phyloP scores from a whole-genome alignment of 2,888 invertebrate species.

The Leucoma salicis region DNA sequence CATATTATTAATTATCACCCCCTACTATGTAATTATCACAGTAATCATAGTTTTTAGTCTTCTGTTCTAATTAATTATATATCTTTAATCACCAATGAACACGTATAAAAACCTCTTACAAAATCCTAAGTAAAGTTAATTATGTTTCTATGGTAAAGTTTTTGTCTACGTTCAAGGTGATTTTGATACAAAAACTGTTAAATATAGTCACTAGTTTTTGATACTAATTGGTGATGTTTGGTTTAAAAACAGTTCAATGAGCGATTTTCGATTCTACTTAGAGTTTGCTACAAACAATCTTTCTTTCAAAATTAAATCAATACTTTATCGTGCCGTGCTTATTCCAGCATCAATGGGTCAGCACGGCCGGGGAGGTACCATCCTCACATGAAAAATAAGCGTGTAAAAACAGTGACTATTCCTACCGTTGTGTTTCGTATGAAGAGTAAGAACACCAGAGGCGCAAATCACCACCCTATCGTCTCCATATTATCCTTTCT shows the following conservation, averaged over 20 bases:
- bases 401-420: too few species aligned
- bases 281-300: too few species aligned
- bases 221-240: conserved; percentile 5
- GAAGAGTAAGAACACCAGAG: too few species aligned
- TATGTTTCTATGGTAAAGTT: conserved; percentile 8
- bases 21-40: background rate
- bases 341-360: too few species aligned
- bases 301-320: too few species aligned
- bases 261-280: too few species aligned
- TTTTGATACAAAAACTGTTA: conserved; percentile 1
- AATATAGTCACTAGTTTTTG: conserved; percentile 1
- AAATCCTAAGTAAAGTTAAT: background rate
- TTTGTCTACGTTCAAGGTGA: conserved; percentile 10
- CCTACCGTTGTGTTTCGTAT: too few species aligned
- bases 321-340: too few species aligned
- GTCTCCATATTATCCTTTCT: too few species aligned
- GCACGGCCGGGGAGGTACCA: too few species aligned
- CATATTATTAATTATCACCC: background rate
- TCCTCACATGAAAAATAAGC: too few species aligned
- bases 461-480: too few species aligned
- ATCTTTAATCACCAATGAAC: background rate
- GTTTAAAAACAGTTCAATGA: background rate
- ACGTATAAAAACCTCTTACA: background rate
- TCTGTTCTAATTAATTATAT: background rate
- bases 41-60: background rate